Evolutionary conservation across 2,797 vertebrate species (phyloP).

Genomic region (Paramormyrops hopkinsi): DNA sequence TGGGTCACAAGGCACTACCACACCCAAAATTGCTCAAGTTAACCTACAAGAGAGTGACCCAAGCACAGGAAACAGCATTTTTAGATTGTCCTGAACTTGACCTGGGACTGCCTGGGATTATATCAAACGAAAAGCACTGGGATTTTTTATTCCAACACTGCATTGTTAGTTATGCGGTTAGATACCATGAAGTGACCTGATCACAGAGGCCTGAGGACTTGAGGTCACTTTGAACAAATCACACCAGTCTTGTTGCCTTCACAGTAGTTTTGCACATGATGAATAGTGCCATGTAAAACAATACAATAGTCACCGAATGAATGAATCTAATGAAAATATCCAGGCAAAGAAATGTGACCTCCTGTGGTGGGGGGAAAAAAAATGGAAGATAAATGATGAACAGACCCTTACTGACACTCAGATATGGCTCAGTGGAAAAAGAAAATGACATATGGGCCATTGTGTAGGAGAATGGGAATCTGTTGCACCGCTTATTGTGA

Average conservation of each 20-base stretch:
- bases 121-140: neutral
- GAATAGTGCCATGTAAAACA: neutral
- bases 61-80: neutral
- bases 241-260: neutral
- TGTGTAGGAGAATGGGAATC: neutral
- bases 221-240: neutral
- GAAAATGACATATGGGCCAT: neutral
- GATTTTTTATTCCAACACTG: neutral
- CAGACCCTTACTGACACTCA: constrained; percentile 2
- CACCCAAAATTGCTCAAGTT: neutral
- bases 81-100: neutral
- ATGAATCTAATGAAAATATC: neutral
- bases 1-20: neutral
- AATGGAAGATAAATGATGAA: neutral
- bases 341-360: neutral
- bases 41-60: neutral
- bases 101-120: neutral
- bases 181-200: neutral
- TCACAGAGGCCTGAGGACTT: neutral
- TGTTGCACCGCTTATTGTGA: neutral
- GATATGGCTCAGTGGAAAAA: neutral
- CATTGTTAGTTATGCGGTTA: neutral
- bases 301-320: neutral
- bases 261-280: neutral
- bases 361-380: neutral